phyloP scores from a whole-genome alignment of 2,113 vertebrate genomes.

The Thunnus maccoyii region DNA sequence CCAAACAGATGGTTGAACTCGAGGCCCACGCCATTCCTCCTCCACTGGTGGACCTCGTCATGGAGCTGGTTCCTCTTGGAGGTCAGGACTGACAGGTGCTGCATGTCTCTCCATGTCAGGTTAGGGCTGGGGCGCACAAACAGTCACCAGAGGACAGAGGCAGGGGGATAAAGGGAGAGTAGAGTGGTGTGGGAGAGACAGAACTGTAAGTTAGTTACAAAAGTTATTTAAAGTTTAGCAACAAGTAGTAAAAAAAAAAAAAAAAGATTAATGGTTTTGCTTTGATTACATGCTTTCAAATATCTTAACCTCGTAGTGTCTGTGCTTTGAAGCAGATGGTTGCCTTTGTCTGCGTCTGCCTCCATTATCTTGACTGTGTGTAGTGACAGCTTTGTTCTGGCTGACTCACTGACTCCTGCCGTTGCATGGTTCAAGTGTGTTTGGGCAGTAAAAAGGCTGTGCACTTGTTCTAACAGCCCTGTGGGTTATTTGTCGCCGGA shows the following conservation, averaged over 20 bases:
- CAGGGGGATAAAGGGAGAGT: background rate
- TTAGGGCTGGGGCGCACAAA: slow-evolving; percentile 83
- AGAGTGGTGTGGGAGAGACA: background rate
- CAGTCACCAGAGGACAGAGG: background rate
- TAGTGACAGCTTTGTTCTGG: slow-evolving; percentile 64
- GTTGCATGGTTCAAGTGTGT: slow-evolving; percentile 69
- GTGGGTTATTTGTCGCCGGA: slow-evolving; percentile 76
- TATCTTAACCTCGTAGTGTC: slow-evolving; percentile 23
- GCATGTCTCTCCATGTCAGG: slow-evolving; percentile 98
- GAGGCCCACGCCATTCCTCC: slow-evolving; percentile 95
- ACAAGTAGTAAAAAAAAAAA: slow-evolving; percentile 23
- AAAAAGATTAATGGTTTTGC: background rate
- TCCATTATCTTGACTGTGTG: slow-evolving; percentile 54
- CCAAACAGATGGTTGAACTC: slow-evolving; percentile 99
- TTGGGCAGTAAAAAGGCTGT: slow-evolving; percentile 74
- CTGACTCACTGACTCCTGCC: slow-evolving; percentile 65
- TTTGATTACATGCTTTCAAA: slow-evolving; percentile 25
- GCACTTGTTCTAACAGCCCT: slow-evolving; percentile 48
- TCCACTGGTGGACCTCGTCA: slow-evolving; percentile 97
- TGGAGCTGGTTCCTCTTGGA: slow-evolving; percentile 99
- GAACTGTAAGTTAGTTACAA: background rate
- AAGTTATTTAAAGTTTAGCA: background rate
- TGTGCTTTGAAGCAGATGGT: slow-evolving; percentile 35
- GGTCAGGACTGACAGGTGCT: slow-evolving; percentile 96
- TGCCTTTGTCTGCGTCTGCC: slow-evolving; percentile 40